These are phyloP conservation scores for Chaenogobius annularis DNA, from an alignment of 2,113 vertebrate genomes.

Conservation along the genomic window DNA sequence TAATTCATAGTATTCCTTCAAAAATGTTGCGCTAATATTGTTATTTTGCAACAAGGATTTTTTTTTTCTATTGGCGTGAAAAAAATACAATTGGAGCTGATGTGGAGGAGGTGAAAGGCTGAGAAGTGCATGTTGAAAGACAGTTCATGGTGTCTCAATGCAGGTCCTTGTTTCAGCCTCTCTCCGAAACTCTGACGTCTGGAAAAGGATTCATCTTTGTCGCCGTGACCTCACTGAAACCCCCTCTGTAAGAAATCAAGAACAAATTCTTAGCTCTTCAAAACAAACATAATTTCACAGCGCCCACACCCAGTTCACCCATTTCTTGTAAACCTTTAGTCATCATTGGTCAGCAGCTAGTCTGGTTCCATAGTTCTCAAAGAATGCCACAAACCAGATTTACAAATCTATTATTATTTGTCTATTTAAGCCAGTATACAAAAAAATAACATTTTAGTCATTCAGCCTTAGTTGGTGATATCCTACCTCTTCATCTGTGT, in stretches of 20 bases:
- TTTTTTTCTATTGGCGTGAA: neutral
- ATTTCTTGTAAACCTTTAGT: conserved; percentile 62
- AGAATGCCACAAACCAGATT: conserved; percentile 61
- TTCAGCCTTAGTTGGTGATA: too few species aligned
- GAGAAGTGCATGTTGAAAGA: conserved; percentile 69
- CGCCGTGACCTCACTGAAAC: conserved; percentile 68
- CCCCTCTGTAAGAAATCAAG: conserved; percentile 15
- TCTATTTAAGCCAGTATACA: too few species aligned
- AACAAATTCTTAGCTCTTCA: neutral
- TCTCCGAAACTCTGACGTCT: conserved; percentile 68
- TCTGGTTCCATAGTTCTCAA: conserved; percentile 66
- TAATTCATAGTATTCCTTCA: neutral
- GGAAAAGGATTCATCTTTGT: conserved; percentile 30
- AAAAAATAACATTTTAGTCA: too few species aligned
- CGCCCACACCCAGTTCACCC: conserved; percentile 31
- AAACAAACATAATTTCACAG: conserved; percentile 7
- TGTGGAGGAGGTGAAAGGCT: conserved; percentile 18
- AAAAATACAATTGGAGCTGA: conserved; percentile 1
- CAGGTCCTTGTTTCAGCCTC: conserved; percentile 63
- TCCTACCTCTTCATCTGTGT: too few species aligned
- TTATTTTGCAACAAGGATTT: neutral
- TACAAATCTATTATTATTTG: neutral
- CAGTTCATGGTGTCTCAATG: conserved; percentile 55
- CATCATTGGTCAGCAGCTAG: conserved; percentile 57
- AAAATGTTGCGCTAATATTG: neutral